Percentiles rank a stretch among this genome's conserved stretches.
These are phyloP conservation scores for Geotrypetes seraphini DNA, from an alignment of 2,797 vertebrate species.

Conservation along the genomic window DNA sequence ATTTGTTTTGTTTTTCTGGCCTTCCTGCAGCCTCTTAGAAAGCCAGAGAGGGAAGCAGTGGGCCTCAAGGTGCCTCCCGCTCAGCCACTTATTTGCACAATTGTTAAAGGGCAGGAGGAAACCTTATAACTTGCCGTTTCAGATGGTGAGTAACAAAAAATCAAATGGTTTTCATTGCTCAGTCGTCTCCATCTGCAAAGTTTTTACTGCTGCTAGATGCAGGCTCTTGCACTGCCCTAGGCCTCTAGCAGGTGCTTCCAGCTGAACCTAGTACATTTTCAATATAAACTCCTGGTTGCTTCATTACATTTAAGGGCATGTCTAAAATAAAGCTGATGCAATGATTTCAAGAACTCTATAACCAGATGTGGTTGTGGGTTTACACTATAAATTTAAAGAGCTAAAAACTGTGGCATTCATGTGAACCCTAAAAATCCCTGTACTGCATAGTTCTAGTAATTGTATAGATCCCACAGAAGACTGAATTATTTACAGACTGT, in stretches of 20 bases:
- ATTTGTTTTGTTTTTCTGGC: slow-evolving; percentile 2
- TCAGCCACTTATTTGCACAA: background rate
- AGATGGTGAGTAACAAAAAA: background rate
- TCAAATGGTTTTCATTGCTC: slow-evolving; percentile 1
- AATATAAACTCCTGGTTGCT: background rate
- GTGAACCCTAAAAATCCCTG: too few species aligned
- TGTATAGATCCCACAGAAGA: too few species aligned
- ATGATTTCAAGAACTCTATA: background rate
- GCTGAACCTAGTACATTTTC: slow-evolving; percentile 11
- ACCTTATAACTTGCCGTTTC: background rate
- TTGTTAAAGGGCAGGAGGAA: background rate
- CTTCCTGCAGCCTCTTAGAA: background rate
- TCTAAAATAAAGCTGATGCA: slow-evolving; percentile 9
- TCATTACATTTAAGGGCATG: slow-evolving; percentile 3
- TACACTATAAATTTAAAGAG: too few species aligned
- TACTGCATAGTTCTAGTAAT: too few species aligned
- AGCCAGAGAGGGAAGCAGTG: background rate
- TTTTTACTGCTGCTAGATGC: background rate
- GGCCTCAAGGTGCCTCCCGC: background rate
- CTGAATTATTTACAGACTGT: too few species aligned
- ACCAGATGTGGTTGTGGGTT: too few species aligned
- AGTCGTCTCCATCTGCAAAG: background rate
- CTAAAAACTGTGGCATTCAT: too few species aligned
- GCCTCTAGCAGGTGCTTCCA: slow-evolving; percentile 12
- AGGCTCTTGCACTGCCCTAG: background rate